Conservation (phyloP, 2,113 vertebrate species). For the Grammomys surdaster region DNA sequence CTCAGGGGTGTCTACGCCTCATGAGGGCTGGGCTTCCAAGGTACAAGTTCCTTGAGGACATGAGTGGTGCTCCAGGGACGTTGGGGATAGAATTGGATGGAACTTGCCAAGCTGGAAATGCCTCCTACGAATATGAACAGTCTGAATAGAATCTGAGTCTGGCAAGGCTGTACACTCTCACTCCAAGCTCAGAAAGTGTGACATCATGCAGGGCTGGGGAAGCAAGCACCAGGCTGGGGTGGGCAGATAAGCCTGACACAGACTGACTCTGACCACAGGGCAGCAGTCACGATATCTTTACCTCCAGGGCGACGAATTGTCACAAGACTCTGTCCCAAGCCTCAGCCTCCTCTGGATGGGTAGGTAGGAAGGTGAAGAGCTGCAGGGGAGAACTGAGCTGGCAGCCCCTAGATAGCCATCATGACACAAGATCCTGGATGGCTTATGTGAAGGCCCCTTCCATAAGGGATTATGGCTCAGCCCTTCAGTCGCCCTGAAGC, state of each 20-base stretch:
- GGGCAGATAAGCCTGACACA: not conserved
- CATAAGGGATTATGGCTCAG: not conserved
- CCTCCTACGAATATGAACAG: rapidly evolving
- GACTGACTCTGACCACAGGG: no score
- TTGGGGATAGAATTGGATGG: not conserved
- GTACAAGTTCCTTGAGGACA: not conserved
- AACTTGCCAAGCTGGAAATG: not conserved
- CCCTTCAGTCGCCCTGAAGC: not conserved
- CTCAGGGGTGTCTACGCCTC: not conserved
- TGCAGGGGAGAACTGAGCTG: not conserved
- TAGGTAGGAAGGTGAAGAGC: rapidly evolving
- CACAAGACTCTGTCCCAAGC: not conserved
- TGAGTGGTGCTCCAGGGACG: not conserved
- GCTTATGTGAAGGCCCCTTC: not conserved
- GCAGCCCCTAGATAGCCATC: not conserved
- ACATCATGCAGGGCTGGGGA: not conserved
- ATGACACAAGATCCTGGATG: not conserved
- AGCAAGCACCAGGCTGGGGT: not conserved
- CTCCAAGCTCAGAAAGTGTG: not conserved
- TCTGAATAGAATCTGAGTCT: not conserved
- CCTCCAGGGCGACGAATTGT: not conserved
- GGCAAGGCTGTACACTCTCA: not conserved
- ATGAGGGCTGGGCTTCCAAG: not conserved
- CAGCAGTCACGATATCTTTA: not conserved
- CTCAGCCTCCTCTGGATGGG: not conserved